phyloP scores from a whole-genome alignment of 2,797 vertebrate species.

The Hozukius guyotensis region DNA sequence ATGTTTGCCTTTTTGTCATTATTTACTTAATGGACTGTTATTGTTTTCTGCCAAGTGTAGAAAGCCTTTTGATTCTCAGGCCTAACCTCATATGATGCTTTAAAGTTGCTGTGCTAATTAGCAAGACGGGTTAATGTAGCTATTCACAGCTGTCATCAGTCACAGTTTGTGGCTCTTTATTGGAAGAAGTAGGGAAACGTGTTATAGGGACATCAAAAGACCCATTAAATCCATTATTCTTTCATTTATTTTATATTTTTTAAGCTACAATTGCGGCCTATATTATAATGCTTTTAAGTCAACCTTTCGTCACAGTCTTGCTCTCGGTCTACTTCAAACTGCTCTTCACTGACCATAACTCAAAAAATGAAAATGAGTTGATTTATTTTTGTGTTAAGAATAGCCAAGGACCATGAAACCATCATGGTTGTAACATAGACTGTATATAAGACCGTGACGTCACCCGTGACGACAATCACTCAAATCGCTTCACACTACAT shows the following conservation, averaged over 20 bases:
- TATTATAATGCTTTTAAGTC: not conserved
- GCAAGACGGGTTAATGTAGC: slow-evolving; percentile 19
- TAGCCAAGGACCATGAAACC: not conserved
- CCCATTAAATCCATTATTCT: not conserved
- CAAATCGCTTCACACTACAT: too few relatives aligned
- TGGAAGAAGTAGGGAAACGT: not conserved
- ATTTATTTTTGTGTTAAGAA: not conserved
- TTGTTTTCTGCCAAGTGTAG: slow-evolving; percentile 26
- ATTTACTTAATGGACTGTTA: slow-evolving; percentile 52
- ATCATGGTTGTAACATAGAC: not conserved
- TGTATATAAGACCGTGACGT: not conserved
- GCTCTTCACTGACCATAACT: not conserved
- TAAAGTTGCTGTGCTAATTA: slow-evolving; percentile 38
- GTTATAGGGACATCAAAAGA: not conserved
- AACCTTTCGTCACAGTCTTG: not conserved
- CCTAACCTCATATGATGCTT: slow-evolving; percentile 27
- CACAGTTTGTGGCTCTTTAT: slow-evolving; percentile 10
- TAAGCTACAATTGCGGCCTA: not conserved
- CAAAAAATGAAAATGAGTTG: not conserved
- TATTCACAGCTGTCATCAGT: slow-evolving; percentile 25
- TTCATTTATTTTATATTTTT: not conserved
- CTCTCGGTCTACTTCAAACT: not conserved
- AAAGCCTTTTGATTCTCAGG: slow-evolving; percentile 17
- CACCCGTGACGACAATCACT: too few relatives aligned
- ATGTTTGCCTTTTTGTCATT: slow-evolving; percentile 56